Evolutionary conservation across 2,888 invertebrate species (phyloP), one percentile per base, ranked within the genome.

Genomic region (Limnephilus lunatus): DNA sequence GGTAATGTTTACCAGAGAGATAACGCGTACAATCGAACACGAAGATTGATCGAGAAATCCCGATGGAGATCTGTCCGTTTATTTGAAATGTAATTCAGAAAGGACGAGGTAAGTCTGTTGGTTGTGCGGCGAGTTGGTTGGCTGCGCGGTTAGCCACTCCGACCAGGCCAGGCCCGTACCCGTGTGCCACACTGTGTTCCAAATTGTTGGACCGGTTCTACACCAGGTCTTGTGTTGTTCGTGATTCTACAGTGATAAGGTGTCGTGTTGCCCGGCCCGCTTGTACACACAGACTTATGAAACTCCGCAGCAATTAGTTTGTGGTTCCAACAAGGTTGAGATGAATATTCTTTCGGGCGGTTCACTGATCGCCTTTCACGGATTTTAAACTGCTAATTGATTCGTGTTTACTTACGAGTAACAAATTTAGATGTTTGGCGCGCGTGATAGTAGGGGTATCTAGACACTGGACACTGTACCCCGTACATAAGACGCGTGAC

Each of bases 241-340:
- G 53, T 87, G 87, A 87, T 87, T 85, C 15, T 87, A 53, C 87
- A 31, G n/a, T 30, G 87, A 87, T 87, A 87, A 87, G 87, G 87
- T 87, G 87, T 87, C 87, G 87, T 87, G 87, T 53, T 32, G 53
- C 48, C 87, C 53, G 31, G 53, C 32, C 31, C 68, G 85, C 35
- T 35, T 31, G 53, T 39, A 35, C 44, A 35, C 81, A 85, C 87
- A 87, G n/a, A 9, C 85, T 85, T 85, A 85, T 44, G 30, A 86
- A 87, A 48, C 53, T 87, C 53, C 31, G 53, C 30, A 68, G 87
- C 87, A 87, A 87, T 87, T 87, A 87, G 87, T 68, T 87, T 31
- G 14, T 9, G 31, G 32, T 53, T 87, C 30, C 87, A 87, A 32
- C 87, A 35, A 87, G 68, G 31, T 15, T 48, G 53, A 68, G 87